Percentiles rank a stretch among this genome's conserved stretches.
Conservation (phyloP, 2,113 vertebrate genomes). For the Zosterops japonicus region DNA sequence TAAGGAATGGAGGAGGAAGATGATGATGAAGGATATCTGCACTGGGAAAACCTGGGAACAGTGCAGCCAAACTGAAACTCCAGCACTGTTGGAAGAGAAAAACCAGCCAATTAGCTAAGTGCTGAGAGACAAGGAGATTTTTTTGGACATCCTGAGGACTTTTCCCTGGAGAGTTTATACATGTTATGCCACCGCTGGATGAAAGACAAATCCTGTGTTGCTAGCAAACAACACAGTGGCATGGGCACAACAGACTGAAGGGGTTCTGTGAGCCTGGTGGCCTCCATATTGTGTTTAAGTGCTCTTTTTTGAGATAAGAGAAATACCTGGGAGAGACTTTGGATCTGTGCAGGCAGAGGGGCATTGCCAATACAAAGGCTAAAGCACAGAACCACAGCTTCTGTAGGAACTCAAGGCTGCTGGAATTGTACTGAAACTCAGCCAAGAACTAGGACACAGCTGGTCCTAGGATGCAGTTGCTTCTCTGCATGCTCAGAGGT, state of each 20-base stretch:
- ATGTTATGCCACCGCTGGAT: not conserved
- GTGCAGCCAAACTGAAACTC: not conserved
- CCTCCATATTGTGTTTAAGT: not conserved
- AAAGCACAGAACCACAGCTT: not conserved
- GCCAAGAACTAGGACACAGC: not conserved
- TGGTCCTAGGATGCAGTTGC: not conserved
- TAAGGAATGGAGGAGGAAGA: rapidly evolving
- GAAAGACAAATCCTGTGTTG: not conserved
- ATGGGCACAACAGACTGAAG: not conserved
- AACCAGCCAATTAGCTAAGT: not conserved
- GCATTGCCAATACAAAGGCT: not conserved
- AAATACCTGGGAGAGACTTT: not conserved
- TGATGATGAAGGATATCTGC: not conserved
- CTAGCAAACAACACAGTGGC: not conserved
- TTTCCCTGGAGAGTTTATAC: not conserved
- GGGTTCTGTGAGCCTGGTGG: not conserved
- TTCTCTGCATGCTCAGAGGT: not conserved
- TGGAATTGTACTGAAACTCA: not conserved
- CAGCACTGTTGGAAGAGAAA: not conserved
- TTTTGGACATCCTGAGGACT: not conserved
- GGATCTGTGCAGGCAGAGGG: not conserved
- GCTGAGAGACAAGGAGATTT: not conserved
- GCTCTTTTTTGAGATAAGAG: not conserved
- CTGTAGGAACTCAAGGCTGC: not conserved
- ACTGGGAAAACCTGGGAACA: not conserved